Evolutionary conservation across 2,888 invertebrate genomes (phyloP).

Genomic region (Cheilosia variabilis): DNA sequence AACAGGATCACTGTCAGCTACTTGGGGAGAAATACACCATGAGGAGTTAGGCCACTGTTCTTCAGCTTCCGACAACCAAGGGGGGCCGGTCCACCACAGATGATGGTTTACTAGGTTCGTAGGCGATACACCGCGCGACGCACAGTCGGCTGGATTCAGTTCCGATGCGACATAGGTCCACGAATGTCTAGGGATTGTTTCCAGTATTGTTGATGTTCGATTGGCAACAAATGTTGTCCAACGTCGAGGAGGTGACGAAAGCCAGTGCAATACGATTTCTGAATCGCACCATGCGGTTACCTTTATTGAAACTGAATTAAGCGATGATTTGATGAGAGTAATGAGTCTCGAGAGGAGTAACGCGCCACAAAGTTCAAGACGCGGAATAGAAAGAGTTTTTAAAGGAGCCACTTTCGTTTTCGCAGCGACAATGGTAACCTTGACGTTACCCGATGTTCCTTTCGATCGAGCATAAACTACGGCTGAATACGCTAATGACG

Average conservation of each 20-base stretch:
- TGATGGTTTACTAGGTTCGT: not conserved
- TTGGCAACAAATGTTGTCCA: constrained; percentile 66
- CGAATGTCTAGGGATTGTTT: constrained; percentile 24
- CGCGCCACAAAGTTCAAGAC: not conserved
- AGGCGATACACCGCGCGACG: constrained; percentile 58
- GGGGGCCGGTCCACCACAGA: no score
- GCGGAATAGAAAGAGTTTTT: constrained; percentile 7
- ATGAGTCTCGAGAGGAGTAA: not conserved
- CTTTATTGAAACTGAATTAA: not conserved
- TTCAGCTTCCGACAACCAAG: not conserved
- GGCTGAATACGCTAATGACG: not conserved
- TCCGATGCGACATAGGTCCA: constrained; percentile 62
- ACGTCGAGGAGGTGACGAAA: constrained; percentile 66
- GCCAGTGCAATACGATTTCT: not conserved
- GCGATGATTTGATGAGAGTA: no score
- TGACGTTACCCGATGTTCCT: not conserved
- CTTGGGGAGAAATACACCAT: not conserved
- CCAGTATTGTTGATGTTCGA: constrained; percentile 59
- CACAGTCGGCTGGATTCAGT: not conserved
- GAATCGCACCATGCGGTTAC: not conserved
- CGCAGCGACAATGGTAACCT: not conserved
- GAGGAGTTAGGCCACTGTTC: constrained; percentile 7
- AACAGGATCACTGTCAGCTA: not conserved
- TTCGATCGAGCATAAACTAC: not conserved
- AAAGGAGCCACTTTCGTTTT: constrained; percentile 2